phyloP scores from a whole-genome alignment of 2,888 invertebrate genomes.

The Ferdinandea cuprea region DNA sequence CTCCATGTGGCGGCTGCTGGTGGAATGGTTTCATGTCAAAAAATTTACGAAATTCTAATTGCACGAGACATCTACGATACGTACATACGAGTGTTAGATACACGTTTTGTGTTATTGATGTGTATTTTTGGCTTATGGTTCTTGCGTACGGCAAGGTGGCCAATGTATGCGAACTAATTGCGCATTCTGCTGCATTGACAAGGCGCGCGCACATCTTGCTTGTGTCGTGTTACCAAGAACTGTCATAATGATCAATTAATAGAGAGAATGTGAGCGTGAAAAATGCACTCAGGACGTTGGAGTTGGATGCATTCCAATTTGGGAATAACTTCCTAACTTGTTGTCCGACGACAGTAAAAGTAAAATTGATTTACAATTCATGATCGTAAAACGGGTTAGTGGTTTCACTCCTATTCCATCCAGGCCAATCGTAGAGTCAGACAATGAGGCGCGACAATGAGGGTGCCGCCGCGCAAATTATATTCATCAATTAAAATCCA shows the following conservation, averaged over 20 bases:
- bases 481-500: conserved; percentile 48
- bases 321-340: conserved; percentile 35
- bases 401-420: no score
- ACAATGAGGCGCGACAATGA: conserved; percentile 46
- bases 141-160: conserved; percentile 59
- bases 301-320: conserved; percentile 46
- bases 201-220: conserved; percentile 54
- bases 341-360: not conserved
- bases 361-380: no score
- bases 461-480: conserved; percentile 25
- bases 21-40: conserved; percentile 61
- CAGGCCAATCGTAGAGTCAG: conserved; percentile 12
- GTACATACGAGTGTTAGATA: not conserved
- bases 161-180: conserved; percentile 70
- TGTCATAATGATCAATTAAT: conserved; percentile 72
- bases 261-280: conserved; percentile 68
- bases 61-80: conserved; percentile 25
- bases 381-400: no score
- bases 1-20: conserved; percentile 41
- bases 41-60: conserved; percentile 63
- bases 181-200: conserved; percentile 67
- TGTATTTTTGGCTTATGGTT: conserved; percentile 44
- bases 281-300: conserved; percentile 60
- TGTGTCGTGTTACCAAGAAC: conserved; percentile 50
- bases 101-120: not conserved